These are phyloP conservation scores for Muscidifurax raptorellus DNA, from an alignment of 1,140 invertebrate genomes.

Conservation along the genomic window DNA sequence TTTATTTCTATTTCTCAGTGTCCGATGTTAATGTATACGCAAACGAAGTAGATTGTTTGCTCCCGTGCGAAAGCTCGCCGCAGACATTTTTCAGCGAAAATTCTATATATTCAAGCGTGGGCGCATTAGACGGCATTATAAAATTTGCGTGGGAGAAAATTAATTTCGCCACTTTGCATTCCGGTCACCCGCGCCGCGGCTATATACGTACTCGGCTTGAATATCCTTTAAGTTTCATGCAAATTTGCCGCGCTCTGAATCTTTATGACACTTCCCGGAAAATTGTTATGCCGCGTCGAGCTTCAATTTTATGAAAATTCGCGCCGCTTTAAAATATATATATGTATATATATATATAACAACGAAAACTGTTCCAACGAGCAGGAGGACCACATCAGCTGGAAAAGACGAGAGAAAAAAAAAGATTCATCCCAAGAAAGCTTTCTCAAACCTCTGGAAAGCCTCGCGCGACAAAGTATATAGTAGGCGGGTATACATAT, in stretches of 20 bases:
- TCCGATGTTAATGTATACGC: neutral
- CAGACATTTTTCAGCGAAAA: too few species aligned
- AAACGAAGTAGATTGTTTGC: too few species aligned
- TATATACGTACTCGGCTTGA: too few species aligned
- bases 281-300: too few species aligned
- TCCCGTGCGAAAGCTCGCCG: too few species aligned
- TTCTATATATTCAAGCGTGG: neutral
- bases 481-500: neutral
- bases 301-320: neutral
- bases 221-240: neutral
- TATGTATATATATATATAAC: too few species aligned
- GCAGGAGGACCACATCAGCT: too few species aligned
- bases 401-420: neutral
- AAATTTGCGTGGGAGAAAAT: neutral
- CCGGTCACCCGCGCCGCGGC: neutral
- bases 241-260: neutral
- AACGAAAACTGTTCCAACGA: too few species aligned
- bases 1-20: too few species aligned
- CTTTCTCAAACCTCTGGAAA: neutral
- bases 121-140: neutral
- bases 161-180: neutral
- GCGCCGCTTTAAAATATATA: too few species aligned
- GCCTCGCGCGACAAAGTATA: neutral
- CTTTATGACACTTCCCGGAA: neutral
- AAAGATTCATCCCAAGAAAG: neutral